Evolutionary conservation across 2,888 invertebrate genomes (phyloP), one percentile per base, ranked within the genome.

Genomic region (Dysmachus trigonus): DNA sequence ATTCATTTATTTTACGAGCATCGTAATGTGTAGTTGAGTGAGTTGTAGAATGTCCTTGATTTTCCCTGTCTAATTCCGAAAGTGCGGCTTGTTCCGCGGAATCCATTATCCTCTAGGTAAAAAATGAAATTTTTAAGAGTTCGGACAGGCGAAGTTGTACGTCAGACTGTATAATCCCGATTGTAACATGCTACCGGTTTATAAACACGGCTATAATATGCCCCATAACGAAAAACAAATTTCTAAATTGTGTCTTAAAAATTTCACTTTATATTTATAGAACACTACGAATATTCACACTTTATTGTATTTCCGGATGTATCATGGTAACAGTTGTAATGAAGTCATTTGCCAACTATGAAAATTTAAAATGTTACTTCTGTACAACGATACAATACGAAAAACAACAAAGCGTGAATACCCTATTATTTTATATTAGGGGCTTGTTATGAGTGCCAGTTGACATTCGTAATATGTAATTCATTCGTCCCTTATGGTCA

Each of bases 51-150:
- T 93, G 92, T 87, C 93, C 88, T 79, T 93, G 92, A 22, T 95
- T 94, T 88, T 94, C 93, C 81, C 93, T 90, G 87, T 94, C 93
- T 86, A 94, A 92, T 89, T 95, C 94, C 15, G 97, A 94, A 18
- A 97, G 94, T 0, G 97, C 97, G 0, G 97, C 97, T 91, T 96
- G 95, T 91, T 98, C 97, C 0, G 97, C 97, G 15, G 96, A 97
- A 92, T 98, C 97, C 95, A 97, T 97, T 90, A 98, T 95, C 89
- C 97, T 95, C 97, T 98, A 93, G 30, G 92, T 92, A 88, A 87
- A 15, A 76, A 73, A 8, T 33, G 13, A 73, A 35, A 73, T 76
- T 62, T 10, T 51, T 31, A 15, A 18, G n/a, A 15, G 3, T 27
- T 27, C 18, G 6, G 22, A 53, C n/a, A 18, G 22, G 22, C 7